Conservation (phyloP, 2,888 invertebrate species). For the Plagodis pulveraria region DNA sequence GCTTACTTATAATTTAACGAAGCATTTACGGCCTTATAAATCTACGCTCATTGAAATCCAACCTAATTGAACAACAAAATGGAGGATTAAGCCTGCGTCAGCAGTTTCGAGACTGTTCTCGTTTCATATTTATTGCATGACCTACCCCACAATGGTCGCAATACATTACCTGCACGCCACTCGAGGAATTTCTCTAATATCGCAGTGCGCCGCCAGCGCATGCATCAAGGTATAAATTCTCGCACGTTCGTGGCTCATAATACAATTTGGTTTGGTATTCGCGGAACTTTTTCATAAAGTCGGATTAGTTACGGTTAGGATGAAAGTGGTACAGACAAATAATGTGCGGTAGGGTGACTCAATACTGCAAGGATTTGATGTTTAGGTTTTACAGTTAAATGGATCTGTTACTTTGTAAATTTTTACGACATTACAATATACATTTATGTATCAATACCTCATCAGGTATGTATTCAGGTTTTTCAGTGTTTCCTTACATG, state of each 20-base stretch:
- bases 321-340: conserved; percentile 12
- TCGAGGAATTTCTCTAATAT: conserved; percentile 18
- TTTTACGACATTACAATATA: too few species aligned
- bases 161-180: conserved; percentile 26
- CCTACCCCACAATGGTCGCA: background rate
- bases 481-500: too few species aligned
- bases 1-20: too few species aligned
- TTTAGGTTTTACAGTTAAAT: too few species aligned
- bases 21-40: too few species aligned
- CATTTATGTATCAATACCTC: too few species aligned
- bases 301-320: conserved; percentile 35
- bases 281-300: conserved; percentile 43
- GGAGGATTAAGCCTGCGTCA: background rate
- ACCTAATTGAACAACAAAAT: too few species aligned
- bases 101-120: background rate
- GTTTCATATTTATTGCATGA: background rate
- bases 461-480: too few species aligned
- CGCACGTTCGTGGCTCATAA: conserved; percentile 32
- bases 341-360: conserved; percentile 3
- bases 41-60: too few species aligned
- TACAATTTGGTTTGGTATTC: conserved; percentile 39
- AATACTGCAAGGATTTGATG: too few species aligned
- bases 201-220: conserved; percentile 8
- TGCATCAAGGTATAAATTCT: conserved; percentile 25
- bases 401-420: too few species aligned